Evolutionary conservation across 1,140 invertebrate genomes (phyloP), one percentile per base, ranked within the genome.

Genomic region (Bemisia tabaci): DNA sequence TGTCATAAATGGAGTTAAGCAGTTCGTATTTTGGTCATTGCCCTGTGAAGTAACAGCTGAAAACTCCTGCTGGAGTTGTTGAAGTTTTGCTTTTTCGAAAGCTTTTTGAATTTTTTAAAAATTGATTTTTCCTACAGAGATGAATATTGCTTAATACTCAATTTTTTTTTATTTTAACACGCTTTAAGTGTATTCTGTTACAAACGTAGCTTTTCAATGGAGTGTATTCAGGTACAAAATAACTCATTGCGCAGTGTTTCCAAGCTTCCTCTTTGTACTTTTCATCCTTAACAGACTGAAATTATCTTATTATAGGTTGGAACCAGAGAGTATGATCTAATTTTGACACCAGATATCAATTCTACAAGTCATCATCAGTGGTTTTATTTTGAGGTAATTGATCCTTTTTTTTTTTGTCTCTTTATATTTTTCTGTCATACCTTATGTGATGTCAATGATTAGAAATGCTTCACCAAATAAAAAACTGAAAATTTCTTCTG

Each of bases 381-480:
- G 93, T 96, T 95, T 78, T 96, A 95, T 78, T 96, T 95, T 76
- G 86, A 91, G 80, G 86, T 95, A 62, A 5, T n/a, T 33, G 58
- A 22, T 48, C 17, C 21, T 33, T 64, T 21, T 22, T 21, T 48
- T 27, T n/a, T n/a, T n/a, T n/a, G n/a, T 39, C 12, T 64, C 2
- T 64, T 64, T 1, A 11, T 26, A 33, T 11, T 25, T 5, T 25
- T 9, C 9, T 24, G 21, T 63, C 21, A 11, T 24, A 63, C 2
- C n/a, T 63, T 25, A 25, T 26, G 21, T 12, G n/a, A 26, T n/a
- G 26, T 24, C 12, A 61, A 21, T 11, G 11, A 61, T 12, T 61
- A 21, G 23, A 61, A 12, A 21, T 61, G 12, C 22, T n/a, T 26
- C 26, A 59, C 60, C 23, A 59, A 59, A 59, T 24, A 59, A 65